phyloP scores from a whole-genome alignment of 2,888 invertebrate species.

The Xestia c-nigrum region DNA sequence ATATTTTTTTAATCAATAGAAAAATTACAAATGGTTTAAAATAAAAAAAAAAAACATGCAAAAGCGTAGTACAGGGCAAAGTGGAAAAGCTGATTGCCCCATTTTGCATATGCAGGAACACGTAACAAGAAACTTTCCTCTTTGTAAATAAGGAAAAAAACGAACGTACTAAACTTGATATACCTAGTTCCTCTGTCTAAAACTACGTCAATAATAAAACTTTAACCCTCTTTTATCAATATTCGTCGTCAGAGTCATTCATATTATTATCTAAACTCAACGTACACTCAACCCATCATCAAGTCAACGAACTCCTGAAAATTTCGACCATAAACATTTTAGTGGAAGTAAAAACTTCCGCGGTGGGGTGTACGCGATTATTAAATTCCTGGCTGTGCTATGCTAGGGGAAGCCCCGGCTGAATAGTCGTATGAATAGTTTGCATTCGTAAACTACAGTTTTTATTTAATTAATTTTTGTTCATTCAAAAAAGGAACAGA shows the following conservation, averaged over 20 bases:
- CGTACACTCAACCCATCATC: conserved; percentile 28
- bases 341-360: conserved; percentile 46
- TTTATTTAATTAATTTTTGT: conserved; percentile 2
- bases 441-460: conserved; percentile 21
- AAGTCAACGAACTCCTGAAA: conserved; percentile 53
- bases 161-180: too few relatives aligned
- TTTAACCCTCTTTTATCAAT: background rate
- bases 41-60: too few relatives aligned
- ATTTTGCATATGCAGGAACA: too few relatives aligned
- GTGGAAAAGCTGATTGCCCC: too few relatives aligned
- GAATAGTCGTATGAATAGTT: conserved; percentile 46
- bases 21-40: too few relatives aligned
- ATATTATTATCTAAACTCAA: background rate
- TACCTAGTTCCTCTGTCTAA: background rate
- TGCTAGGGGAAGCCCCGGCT: conserved; percentile 13
- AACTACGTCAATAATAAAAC: background rate
- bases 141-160: too few relatives aligned
- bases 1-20: too few relatives aligned
- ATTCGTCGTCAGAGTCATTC: background rate
- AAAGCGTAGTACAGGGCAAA: too few relatives aligned
- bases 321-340: conserved; percentile 49
- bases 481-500: background rate
- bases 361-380: conserved; percentile 44
- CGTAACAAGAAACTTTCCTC: too few relatives aligned
- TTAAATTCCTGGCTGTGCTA: conserved; percentile 53